A percentile compares a stretch with the other conserved stretches of the same genome.
Conservation (phyloP, 2,113 vertebrate species). For the Zosterops lateralis region DNA sequence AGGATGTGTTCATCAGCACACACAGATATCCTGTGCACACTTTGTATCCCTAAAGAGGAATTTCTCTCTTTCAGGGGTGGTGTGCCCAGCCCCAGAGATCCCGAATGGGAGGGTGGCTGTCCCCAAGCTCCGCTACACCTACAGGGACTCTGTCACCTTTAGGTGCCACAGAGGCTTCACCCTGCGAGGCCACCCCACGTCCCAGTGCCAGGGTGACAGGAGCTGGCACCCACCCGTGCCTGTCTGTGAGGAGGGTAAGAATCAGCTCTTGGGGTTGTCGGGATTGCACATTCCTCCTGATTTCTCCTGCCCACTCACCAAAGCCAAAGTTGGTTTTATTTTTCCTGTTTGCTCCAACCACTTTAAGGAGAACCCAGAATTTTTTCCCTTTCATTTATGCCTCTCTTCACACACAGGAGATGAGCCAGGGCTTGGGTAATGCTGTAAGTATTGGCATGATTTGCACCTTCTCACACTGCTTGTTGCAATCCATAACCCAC, state of each 20-base stretch:
- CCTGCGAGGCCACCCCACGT: slow-evolving; percentile 39
- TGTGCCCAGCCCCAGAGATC: slow-evolving; percentile 10
- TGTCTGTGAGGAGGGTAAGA: slow-evolving; percentile 62
- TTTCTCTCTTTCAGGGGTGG: not conserved
- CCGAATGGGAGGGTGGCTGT: not conserved
- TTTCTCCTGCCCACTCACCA: not conserved
- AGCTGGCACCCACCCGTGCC: slow-evolving; percentile 60
- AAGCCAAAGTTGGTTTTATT: not conserved
- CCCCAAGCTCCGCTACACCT: not conserved
- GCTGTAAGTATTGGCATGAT: not conserved
- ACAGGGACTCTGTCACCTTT: slow-evolving; percentile 48
- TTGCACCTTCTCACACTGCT: not conserved
- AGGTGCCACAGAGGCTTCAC: slow-evolving; percentile 51
- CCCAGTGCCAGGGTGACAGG: slow-evolving; percentile 52
- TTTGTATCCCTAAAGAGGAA: fast-evolving
- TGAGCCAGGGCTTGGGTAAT: not conserved
- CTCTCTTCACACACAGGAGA: not conserved
- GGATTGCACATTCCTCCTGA: not conserved
- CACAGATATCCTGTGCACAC: too few species aligned
- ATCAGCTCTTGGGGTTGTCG: fast-evolving
- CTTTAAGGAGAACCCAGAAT: not conserved
- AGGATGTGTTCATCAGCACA: not conserved
- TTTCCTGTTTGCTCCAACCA: not conserved
- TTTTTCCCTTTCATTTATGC: not conserved
- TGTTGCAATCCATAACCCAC: not conserved